Evolutionary conservation across 2,797 vertebrate genomes (phyloP).

Genomic region (Anas flavirostris): DNA sequence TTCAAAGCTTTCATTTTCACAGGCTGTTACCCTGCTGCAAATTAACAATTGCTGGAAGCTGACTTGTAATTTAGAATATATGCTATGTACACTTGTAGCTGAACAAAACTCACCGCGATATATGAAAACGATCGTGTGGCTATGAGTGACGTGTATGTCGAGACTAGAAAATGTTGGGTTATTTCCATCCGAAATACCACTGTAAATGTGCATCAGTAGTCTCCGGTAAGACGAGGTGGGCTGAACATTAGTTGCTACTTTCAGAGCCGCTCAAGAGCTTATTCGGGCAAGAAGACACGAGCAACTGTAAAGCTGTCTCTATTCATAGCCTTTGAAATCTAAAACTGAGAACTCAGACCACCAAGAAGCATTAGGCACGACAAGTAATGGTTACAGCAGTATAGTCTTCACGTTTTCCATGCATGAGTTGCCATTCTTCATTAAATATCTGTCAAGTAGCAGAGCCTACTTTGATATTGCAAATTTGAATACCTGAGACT

Average conservation of each 20-base stretch:
- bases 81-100: conserved; percentile 15
- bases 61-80: conserved; percentile 47
- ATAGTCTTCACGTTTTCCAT: conserved; percentile 48
- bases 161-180: not conserved
- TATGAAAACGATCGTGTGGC: not conserved
- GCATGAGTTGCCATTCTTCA: conserved; percentile 33
- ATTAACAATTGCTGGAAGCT: conserved; percentile 48
- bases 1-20: conserved; percentile 60
- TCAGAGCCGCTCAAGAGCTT: conserved; percentile 69
- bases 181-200: conserved; percentile 19
- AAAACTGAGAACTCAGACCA: conserved; percentile 72
- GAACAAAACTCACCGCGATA: not conserved
- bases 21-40: conserved; percentile 48
- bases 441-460: conserved; percentile 55
- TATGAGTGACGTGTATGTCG: not conserved
- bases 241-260: conserved; percentile 29
- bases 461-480: conserved; percentile 57
- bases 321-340: conserved; percentile 79
- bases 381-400: conserved; percentile 63
- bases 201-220: not conserved
- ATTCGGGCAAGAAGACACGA: conserved; percentile 71
- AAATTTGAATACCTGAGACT: conserved; percentile 3
- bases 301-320: conserved; percentile 76
- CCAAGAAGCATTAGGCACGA: conserved; percentile 60
- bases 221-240: conserved; percentile 23